Evolutionary conservation across 2,888 invertebrate genomes (phyloP).

Genomic region (Sinodicranocentrus sp.): DNA sequence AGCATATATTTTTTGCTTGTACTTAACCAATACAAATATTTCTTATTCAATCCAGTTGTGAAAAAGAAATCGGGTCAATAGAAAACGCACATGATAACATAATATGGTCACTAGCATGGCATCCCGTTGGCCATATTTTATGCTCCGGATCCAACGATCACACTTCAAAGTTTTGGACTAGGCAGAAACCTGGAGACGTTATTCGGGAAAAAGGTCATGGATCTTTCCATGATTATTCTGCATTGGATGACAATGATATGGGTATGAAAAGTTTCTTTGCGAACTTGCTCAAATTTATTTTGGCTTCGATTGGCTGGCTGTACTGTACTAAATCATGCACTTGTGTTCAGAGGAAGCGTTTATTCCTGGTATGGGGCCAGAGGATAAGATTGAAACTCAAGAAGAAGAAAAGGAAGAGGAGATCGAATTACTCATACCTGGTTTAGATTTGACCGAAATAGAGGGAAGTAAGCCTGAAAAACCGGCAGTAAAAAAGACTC

Average conservation of each 20-base stretch:
- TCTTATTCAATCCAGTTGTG: conserved; percentile 83
- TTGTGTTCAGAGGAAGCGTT: conserved; percentile 87
- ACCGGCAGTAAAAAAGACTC: conserved; percentile 82
- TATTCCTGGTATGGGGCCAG: conserved; percentile 99
- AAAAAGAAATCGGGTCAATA: conserved; percentile 98
- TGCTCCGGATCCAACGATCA: conserved; percentile 99
- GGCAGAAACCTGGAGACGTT: conserved; percentile 98
- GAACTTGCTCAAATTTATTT: conserved; percentile 3
- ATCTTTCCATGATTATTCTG: conserved; percentile 78
- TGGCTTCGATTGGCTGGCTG: neutral
- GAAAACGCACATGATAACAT: conserved; percentile 99
- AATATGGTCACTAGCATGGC: conserved; percentile 99
- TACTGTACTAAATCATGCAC: neutral
- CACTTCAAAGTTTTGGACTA: conserved; percentile 99
- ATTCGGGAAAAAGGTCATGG: conserved; percentile 91
- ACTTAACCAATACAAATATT: no score
- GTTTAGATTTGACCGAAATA: conserved; percentile 84
- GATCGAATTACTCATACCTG: conserved; percentile 84
- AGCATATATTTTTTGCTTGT: no score
- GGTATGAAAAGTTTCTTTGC: conserved; percentile 78
- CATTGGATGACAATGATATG: conserved; percentile 85
- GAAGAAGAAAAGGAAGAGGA: conserved; percentile 76
- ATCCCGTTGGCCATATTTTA: conserved; percentile 98
- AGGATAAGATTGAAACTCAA: conserved; percentile 88
- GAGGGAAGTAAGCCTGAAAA: conserved; percentile 73